These are phyloP conservation scores for Trinorchestia longiramus DNA, from an alignment of 1,140 invertebrate species.

Conservation along the genomic window DNA sequence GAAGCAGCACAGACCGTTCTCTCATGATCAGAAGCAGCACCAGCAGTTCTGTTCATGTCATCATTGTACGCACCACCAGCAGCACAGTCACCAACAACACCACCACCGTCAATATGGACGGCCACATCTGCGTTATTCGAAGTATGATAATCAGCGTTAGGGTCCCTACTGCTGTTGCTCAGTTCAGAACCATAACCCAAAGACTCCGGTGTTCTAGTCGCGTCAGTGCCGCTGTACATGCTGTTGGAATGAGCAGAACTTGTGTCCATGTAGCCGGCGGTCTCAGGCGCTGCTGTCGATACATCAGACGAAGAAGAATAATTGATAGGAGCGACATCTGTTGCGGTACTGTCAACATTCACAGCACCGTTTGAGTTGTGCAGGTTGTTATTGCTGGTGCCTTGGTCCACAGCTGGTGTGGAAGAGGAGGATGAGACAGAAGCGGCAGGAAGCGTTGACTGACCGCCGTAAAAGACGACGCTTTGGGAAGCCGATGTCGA, in stretches of 20 bases:
- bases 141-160: neutral
- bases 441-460: neutral
- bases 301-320: neutral
- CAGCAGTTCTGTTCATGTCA: slow-evolving; percentile 10
- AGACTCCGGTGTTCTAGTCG: neutral
- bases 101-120: neutral
- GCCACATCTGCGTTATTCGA: neutral
- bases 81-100: neutral
- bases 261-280: neutral
- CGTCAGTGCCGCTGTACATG: neutral
- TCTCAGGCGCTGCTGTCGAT: neutral
- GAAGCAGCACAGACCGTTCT: neutral
- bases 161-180: neutral
- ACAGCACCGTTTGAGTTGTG: slow-evolving; percentile 6
- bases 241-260: neutral
- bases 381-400: neutral
- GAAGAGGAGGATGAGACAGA: neutral
- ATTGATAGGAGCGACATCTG: neutral
- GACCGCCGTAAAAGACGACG: neutral
- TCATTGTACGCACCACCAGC: neutral
- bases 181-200: neutral
- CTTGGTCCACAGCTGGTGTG: neutral
- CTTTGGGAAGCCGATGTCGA: neutral
- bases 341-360: neutral
- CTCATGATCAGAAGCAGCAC: neutral